Evolutionary conservation across 2,113 vertebrate species (phyloP), one percentile per base, ranked within the genome.

Genomic region (Tychaedon coryphoeus): DNA sequence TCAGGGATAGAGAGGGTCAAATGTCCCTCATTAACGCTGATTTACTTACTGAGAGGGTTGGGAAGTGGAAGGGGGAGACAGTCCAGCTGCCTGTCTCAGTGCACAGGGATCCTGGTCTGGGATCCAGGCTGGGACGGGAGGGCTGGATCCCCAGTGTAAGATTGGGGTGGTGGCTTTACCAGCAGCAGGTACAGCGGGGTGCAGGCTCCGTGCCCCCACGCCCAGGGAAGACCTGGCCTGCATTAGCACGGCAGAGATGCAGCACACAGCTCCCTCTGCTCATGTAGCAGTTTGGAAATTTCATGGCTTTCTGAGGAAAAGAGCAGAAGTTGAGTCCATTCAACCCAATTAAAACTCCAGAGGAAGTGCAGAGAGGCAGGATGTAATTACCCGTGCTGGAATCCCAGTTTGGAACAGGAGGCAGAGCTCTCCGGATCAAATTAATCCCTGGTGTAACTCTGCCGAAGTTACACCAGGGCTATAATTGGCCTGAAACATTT

Each of bases 401-500:
- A 97, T 95, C 95, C 93, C 92, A 82, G 87, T 36, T 96, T 88
- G 60, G 94, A 96, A 95, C 86, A 96, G 89, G 88, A 95, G 96
- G 73, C 80, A 96, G 88, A 95, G 86, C 92, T 95, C 82, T 93
- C 85, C 1, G 28, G 83, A 95, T 96, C 92, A 94, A 97, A 96
- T 96, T 96, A 94, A 90, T 95, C 95, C 94, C 93, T 88, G 86
- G 95, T 88, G 96, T 78, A 96, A 96, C 78, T 84, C 87, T 76
- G 76, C 88, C 1, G 84, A 96, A 96, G 77, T 97, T 96, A 97
- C 96, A 96, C 94, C 95, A 88, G 80, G 88, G 82, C 88, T 95
- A 93, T 96, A 93, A 94, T 95, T 96, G 96, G 92, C 91, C 95
- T 92, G 93, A 97, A 97, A 96, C 95, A 94, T 96, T 97, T 96